Evolutionary conservation across 2,797 vertebrate genomes (phyloP), one percentile per base, ranked within the genome.

Genomic region (Triplophysa yarkandensis): DNA sequence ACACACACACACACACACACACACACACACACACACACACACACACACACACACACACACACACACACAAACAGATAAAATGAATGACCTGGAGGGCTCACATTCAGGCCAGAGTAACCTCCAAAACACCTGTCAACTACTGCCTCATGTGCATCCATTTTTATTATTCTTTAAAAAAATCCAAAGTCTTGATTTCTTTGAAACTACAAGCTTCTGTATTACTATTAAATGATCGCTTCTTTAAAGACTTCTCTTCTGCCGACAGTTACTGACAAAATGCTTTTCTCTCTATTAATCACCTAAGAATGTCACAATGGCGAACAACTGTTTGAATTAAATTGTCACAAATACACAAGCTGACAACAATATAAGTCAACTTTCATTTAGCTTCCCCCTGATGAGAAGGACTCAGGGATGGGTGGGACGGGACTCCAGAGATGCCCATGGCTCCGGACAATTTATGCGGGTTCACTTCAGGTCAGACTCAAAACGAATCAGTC

Each of bases 141-240:
- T 13, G 16, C 17, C 44, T 46, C 36, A 39, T 39, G 11, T 39
- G 36, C 11, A 10, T 39, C 36, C 36, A 9, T 39, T 19, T 48
- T 48, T 8, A 48, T 48, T 48, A 19, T n/a, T 48, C n/a, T n/a
- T 19, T 7, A 48, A 8, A 2, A 48, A 19, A 8, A 9, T 48
- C 21, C 3, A 3, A 48, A 19, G n/a, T 9, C 50, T 23, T 21
- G 25, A 52, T 13, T 52, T 52, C 10, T 23, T 52, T 52, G 13
- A 52, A 52, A 52, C n/a, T 10, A 50, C 48, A 50, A 50, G 4
- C 21, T 11, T 19, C 8, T 21, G 48, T 9, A 11, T 2, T 50
- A 21, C 46, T 23, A 1, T 25, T 52, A 89, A 88, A 86, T 85
- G 82, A 92, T 89, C 85, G 81, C 89, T 83, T 81, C 84, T 83